Conservation (phyloP, 2,888 invertebrate genomes). For the Ametastegia equiseti region DNA sequence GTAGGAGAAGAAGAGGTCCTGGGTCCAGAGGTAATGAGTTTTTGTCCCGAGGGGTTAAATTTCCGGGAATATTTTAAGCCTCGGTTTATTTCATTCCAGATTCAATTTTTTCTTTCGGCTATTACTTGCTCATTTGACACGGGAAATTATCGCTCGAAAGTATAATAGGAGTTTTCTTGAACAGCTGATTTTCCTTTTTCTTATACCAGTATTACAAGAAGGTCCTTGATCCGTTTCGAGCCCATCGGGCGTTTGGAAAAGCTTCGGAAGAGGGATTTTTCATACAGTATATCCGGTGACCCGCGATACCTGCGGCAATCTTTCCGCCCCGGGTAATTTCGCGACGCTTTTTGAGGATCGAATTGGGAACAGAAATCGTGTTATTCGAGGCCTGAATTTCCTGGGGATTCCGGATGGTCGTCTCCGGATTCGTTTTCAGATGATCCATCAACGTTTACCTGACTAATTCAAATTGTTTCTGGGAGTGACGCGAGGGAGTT, state of each 20-base stretch:
- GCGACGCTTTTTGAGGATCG: conserved; percentile 68
- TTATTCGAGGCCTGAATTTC: too few relatives aligned
- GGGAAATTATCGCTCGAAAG: too few relatives aligned
- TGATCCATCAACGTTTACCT: background rate
- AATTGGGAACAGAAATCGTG: conserved; percentile 71
- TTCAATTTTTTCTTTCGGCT: too few relatives aligned
- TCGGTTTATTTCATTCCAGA: too few relatives aligned
- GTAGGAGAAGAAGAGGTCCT: too few relatives aligned
- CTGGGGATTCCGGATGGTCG: too few relatives aligned
- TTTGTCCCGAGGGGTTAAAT: too few relatives aligned
- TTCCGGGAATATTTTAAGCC: too few relatives aligned
- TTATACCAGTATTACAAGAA: background rate
- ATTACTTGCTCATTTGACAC: too few relatives aligned
- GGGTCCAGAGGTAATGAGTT: too few relatives aligned
- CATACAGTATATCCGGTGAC: conserved; percentile 64
- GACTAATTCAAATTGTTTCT: conserved; percentile 1
- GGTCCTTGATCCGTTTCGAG: background rate
- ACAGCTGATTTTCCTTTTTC: background rate
- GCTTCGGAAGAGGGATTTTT: background rate
- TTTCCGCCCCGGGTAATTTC: conserved; percentile 56
- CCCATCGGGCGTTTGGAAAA: background rate
- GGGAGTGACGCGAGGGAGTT: background rate
- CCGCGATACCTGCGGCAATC: conserved; percentile 65
- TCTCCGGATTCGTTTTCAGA: background rate
- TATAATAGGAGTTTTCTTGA: background rate